phyloP scores from a whole-genome alignment of 1,140 invertebrate genomes.

The Tetranychus cinnabarinus region DNA sequence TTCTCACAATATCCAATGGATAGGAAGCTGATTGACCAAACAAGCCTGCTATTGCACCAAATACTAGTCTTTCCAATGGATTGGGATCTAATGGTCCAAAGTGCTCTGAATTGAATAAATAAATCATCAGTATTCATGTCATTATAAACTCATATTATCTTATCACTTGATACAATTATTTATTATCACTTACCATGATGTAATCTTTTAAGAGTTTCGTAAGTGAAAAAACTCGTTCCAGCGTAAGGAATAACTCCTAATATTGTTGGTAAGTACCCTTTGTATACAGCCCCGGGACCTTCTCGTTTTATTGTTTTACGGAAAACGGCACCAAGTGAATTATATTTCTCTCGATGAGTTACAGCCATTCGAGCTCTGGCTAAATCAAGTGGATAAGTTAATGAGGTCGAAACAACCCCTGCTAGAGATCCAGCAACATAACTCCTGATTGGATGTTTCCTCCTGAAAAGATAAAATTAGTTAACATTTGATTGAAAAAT shows the following conservation, averaged over 20 bases:
- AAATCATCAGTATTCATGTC: no score
- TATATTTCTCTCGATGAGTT: conserved; percentile 42
- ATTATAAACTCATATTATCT: neutral
- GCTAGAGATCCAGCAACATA: conserved; percentile 80
- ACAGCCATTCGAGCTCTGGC: conserved; percentile 94
- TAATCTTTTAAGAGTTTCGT: conserved; percentile 59
- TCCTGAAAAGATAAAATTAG: conserved; percentile 8
- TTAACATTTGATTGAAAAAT: neutral
- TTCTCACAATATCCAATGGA: conserved; percentile 70
- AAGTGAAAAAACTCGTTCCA: conserved; percentile 88
- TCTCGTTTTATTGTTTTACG: conserved; percentile 50
- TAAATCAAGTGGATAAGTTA: conserved; percentile 88
- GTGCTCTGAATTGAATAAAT: conserved; percentile 7
- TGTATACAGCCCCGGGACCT: conserved; percentile 51
- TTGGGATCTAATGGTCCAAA: conserved; percentile 7
- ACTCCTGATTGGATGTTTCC: conserved; percentile 21
- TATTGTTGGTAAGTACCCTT: conserved; percentile 70
- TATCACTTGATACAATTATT: neutral
- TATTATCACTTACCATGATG: conserved; percentile 11
- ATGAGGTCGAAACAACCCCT: conserved; percentile 66
- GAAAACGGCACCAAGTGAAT: conserved; percentile 43
- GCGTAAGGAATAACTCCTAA: conserved; percentile 90
- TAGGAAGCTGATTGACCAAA: conserved; percentile 86
- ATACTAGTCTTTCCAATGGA: conserved; percentile 31
- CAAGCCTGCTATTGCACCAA: conserved; percentile 74